Conservation (phyloP, 1,140 invertebrate genomes). For the Bombus superbus region DNA sequence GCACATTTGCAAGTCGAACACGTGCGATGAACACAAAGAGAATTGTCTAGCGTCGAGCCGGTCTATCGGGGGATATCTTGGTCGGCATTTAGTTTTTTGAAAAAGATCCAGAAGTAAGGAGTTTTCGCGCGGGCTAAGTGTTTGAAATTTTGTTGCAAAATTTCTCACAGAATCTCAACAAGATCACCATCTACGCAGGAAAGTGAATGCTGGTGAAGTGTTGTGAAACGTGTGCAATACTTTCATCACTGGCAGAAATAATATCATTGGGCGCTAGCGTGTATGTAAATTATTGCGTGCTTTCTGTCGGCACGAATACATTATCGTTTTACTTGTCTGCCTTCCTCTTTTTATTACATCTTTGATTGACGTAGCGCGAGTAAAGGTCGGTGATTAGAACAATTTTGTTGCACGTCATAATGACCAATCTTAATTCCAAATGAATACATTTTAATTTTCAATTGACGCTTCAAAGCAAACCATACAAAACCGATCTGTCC, state of each 20-base stretch:
- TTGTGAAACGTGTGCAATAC: not conserved
- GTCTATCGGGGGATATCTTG: not conserved
- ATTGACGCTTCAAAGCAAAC: not conserved
- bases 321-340: not conserved
- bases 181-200: no score
- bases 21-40: conserved; percentile 19
- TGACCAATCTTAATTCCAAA: no score
- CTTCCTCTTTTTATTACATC: not conserved
- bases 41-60: no score
- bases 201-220: not conserved
- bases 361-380: not conserved
- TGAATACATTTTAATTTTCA: not conserved
- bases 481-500: not conserved
- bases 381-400: not conserved
- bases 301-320: not conserved
- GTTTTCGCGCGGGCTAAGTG: no score
- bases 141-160: not conserved
- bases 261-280: not conserved
- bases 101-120: not conserved
- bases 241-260: not conserved
- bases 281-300: not conserved
- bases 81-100: no score
- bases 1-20: not conserved
- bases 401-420: no score
- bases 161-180: not conserved